phyloP scores from a whole-genome alignment of 2,797 vertebrate species.

The Cacajao melanocephalus region DNA sequence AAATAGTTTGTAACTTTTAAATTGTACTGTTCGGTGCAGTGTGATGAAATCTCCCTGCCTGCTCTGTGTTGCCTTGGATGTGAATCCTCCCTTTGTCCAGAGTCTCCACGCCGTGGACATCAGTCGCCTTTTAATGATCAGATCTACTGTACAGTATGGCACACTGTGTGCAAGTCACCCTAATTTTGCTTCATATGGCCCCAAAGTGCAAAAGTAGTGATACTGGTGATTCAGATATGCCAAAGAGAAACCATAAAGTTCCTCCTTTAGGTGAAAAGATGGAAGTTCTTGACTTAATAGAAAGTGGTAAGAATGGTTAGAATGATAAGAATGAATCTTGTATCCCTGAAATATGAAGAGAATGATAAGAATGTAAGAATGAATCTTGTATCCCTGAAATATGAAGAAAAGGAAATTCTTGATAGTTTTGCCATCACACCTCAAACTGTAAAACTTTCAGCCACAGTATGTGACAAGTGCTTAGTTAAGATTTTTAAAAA shows the following conservation, averaged over 20 bases:
- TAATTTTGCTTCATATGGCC: not conserved
- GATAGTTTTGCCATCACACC: not conserved
- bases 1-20: not conserved
- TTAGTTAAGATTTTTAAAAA: not conserved
- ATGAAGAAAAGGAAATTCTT: not conserved
- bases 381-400: not conserved
- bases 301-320: not conserved
- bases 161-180: not conserved
- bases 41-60: not conserved
- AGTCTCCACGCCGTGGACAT: not conserved
- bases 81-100: not conserved
- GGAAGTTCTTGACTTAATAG: not conserved
- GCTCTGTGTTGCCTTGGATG: not conserved
- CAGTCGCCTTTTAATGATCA: not conserved
- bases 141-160: too few species aligned
- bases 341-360: not conserved
- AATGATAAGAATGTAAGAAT: not conserved
- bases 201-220: not conserved
- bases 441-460: not conserved
- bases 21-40: not conserved
- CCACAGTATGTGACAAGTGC: not conserved
- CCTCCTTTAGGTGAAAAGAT: not conserved
- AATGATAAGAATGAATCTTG: not conserved
- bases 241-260: not conserved
- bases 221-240: too few species aligned